Evolutionary conservation across 2,888 invertebrate species (phyloP), one percentile per base, ranked within the genome.

Genomic region (Orgyia antiqua): DNA sequence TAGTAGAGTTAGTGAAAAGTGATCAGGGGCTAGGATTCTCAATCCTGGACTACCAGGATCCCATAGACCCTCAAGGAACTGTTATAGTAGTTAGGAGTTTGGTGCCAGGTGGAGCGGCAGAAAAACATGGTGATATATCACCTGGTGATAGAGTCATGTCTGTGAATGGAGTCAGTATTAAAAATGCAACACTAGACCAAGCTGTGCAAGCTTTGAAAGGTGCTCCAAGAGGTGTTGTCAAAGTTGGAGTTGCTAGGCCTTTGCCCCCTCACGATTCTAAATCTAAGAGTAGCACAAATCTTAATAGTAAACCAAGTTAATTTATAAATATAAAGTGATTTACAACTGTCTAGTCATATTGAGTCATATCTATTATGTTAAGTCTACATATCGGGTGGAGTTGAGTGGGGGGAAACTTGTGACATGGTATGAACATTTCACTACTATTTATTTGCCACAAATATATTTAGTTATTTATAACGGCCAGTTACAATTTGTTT

Each of bases 11-110:
- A 43, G 88, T 92, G 36, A 99, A 99, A 87, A 96, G 95, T 50
- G 97, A 98, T 66, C 91, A 95, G 59, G 99, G 99, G 29, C 91
- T 99, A 40, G 99, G 99, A 42, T 99, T 99, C 88, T 98, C 98
- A 51, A 97, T 99, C 64, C 89, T 99, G 45, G 99, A 97, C 83
- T 97, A 97, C 82, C 97, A 97, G 90, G 99, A 99, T 86, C 99
- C 99, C 21, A 88, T 97, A 65, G 98, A 99, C 87, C 92, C 96
- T 33, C 93, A 93, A 60, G 95, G 97, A 61, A 97, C 97, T 50
- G 97, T 98, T 52, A 98, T 99, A 77, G 98, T 99, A 44, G 96
- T 99, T 55, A 91, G 98, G 58, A 98, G 98, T 68, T 89, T 99
- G 49, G 99, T 99, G 33, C 98, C 99, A 17, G 97, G 98, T 35